Evolutionary conservation across 2,797 vertebrate genomes (phyloP).

Genomic region (Sebastes minor): DNA sequence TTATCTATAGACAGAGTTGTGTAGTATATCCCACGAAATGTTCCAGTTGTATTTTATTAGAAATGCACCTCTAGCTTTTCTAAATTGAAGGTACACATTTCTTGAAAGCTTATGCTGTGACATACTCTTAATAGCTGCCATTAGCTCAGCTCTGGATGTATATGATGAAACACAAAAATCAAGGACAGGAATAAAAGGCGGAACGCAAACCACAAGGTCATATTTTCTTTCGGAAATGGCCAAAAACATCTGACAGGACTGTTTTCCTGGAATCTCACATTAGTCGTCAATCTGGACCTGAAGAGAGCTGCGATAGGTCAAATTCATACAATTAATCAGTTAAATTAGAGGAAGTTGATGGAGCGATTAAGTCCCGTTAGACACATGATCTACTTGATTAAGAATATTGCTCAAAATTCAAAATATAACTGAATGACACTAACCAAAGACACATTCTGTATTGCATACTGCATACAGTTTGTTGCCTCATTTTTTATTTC

Average conservation of each 20-base stretch:
- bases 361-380: background rate
- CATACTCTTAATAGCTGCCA: slow-evolving; percentile 35
- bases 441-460: background rate
- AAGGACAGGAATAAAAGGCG: background rate
- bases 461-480: background rate
- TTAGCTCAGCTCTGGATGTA: slow-evolving; percentile 16
- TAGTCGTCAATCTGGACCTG: background rate
- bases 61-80: background rate
- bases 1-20: background rate
- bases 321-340: background rate
- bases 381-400: background rate
- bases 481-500: background rate
- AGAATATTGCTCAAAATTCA: background rate
- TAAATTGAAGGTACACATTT: background rate
- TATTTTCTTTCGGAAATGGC: background rate
- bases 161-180: background rate
- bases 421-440: background rate
- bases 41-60: background rate
- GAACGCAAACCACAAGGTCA: background rate
- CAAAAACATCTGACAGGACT: background rate
- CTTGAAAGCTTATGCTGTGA: background rate
- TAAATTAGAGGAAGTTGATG: background rate
- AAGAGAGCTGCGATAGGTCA: background rate
- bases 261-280: background rate
- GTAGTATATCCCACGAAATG: background rate